Evolutionary conservation across 2,797 vertebrate species (phyloP).

Genomic region (Centroberyx gerrardi): DNA sequence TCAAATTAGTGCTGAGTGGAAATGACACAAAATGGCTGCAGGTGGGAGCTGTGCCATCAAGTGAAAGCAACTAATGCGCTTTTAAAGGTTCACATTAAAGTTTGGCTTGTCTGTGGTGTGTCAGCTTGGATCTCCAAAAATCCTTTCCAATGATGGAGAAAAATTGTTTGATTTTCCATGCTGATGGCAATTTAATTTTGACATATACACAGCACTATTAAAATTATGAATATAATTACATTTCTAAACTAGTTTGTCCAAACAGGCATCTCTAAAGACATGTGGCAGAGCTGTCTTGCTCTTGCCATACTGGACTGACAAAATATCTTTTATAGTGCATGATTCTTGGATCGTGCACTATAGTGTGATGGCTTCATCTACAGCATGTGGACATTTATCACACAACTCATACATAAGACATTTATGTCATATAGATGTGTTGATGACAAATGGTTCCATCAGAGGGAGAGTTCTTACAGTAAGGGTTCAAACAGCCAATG

Average conservation of each 20-base stretch:
- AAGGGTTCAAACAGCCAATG: too few species aligned
- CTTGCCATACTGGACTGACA: not conserved
- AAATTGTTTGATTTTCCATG: not conserved
- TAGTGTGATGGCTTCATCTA: not conserved
- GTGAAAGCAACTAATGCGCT: too few species aligned
- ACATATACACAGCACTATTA: not conserved
- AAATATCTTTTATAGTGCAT: not conserved
- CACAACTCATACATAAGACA: too few species aligned
- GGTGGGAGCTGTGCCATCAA: too few species aligned
- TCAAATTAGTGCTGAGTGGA: too few species aligned
- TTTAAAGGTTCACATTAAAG: not conserved
- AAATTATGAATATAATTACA: not conserved
- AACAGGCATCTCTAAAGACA: not conserved
- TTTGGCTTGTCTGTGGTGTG: not conserved
- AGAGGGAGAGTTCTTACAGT: not conserved
- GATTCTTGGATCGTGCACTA: not conserved
- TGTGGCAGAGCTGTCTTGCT: not conserved
- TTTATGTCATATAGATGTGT: not conserved
- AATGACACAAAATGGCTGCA: not conserved
- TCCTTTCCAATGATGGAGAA: not conserved
- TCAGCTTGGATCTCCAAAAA: not conserved
- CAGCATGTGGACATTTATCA: not conserved
- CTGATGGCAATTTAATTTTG: not conserved
- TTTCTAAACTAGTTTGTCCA: not conserved
- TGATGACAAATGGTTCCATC: not conserved